Conservation (phyloP, 1,140 invertebrate genomes). For the Diprion similis region DNA sequence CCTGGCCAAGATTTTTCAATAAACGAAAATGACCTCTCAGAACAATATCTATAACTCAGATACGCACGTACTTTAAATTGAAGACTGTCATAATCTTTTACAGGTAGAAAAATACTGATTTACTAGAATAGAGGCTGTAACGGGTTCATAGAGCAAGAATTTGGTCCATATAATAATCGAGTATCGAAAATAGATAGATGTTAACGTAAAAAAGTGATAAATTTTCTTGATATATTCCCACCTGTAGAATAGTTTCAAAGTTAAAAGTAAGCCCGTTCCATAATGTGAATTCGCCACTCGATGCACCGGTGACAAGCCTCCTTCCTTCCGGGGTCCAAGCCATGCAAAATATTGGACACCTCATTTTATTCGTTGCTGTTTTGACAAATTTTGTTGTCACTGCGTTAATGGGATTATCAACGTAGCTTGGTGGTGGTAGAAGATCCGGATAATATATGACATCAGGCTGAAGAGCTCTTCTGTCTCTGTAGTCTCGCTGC, state of each 20-base stretch:
- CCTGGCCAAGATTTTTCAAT: too few species aligned
- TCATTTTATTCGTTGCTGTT: conserved; percentile 99
- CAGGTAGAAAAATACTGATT: too few species aligned
- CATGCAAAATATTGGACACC: conserved; percentile 98
- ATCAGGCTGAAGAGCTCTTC: conserved; percentile 88
- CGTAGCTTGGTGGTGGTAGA: conserved; percentile 86
- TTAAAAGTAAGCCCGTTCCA: conserved; percentile 99
- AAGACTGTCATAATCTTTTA: too few species aligned
- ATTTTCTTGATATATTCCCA: conserved; percentile 53
- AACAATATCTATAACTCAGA: too few species aligned
- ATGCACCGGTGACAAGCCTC: conserved; percentile 96
- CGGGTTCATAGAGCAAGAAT: too few species aligned
- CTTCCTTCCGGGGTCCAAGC: conserved; percentile 99
- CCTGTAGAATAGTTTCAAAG: conserved; percentile 99
- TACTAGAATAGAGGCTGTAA: too few species aligned
- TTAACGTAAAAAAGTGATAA: background rate
- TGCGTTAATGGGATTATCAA: conserved; percentile 96
- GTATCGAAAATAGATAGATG: too few species aligned
- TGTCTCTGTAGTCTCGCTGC: conserved; percentile 90
- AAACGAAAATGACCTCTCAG: too few species aligned
- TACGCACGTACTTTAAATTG: too few species aligned
- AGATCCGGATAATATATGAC: conserved; percentile 88
- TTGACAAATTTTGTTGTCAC: conserved; percentile 97
- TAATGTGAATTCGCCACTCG: conserved; percentile 98
- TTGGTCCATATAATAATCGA: too few species aligned